Conservation (phyloP, 1,140 invertebrate genomes). For the Pteromalus puparum region DNA sequence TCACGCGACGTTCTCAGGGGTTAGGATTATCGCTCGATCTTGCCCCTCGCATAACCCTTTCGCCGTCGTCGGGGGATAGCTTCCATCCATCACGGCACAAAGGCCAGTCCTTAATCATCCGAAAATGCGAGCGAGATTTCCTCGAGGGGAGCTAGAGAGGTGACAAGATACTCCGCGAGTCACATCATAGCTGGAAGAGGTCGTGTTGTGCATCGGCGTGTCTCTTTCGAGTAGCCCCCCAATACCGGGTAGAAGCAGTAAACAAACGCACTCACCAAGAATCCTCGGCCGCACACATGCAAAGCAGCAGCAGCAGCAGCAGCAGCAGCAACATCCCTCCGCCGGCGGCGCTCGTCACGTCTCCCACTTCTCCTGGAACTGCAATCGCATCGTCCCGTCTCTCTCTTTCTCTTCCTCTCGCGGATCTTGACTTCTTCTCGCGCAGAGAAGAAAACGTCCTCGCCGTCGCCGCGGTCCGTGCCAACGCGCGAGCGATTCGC, state of each 20-base stretch:
- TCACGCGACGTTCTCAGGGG: neutral
- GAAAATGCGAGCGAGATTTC: neutral
- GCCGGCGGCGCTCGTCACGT: too few species aligned
- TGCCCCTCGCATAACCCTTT: slow-evolving; percentile 28
- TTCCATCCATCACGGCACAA: slow-evolving; percentile 34
- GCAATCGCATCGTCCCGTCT: too few species aligned
- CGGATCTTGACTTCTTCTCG: neutral
- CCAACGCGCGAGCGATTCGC: slow-evolving; percentile 38
- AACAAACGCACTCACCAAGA: too few species aligned
- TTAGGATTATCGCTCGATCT: slow-evolving; percentile 23
- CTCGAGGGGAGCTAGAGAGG: neutral
- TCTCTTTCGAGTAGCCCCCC: too few species aligned
- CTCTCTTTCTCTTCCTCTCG: neutral
- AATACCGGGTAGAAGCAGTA: too few species aligned
- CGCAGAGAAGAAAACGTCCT: neutral
- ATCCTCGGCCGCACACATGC: too few species aligned
- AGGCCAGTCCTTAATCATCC: slow-evolving; percentile 24
- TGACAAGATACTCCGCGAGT: too few species aligned
- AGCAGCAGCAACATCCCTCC: neutral
- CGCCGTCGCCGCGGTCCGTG: neutral
- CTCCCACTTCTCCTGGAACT: neutral
- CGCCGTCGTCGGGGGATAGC: neutral
- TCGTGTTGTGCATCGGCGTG: too few species aligned
- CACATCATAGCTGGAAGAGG: too few species aligned
- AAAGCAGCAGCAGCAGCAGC: too few species aligned